Base-by-base conservation (phyloP, 2,113 vertebrate species). In the Pundamilia nyererei region DNA sequence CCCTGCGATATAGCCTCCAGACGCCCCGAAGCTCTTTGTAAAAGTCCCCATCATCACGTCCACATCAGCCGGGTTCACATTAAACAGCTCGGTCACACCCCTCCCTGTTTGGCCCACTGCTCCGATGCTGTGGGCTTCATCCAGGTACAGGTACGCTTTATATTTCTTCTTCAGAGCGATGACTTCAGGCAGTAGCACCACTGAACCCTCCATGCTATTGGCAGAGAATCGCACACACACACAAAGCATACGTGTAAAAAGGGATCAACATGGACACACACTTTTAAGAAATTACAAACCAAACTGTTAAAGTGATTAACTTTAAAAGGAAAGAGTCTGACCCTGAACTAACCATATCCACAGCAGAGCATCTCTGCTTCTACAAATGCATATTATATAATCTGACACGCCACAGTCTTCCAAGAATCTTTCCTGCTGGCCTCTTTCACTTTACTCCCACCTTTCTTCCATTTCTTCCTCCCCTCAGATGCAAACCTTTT, bases 41-140 rank as follows among this genome's bases (percentile, higher is more conserved):
- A 99, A 99, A 0, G 98, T 99, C 70, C 98, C 98, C 98, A 99
- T 99, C 92, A 97, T 84, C 3, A 99, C 96, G 0, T 99, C 98
- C 12, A 99, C 84, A 7, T 99, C 97, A 0, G 87, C 83, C 6
- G 97, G 97, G 83, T 96, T 96, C 89, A 98, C 92, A 7, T 96
- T 96, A 9, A 97, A 98, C 86, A 97, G 97, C 10, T 99, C 97
- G 5, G 97, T 96, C 80, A 98, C 96, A 9, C 98, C 98, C 70
- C 97, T 95, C 31, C 98, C 97, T 0, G 96, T 96, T 0, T 96
- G 83, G 2, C 98, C 98, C 89, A 98, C 93, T 0, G 97, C 96
- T 0, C 98, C 98, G 2, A 99, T 97, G 87, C 98, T 99, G 95
- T 99, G 98, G 31, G 98, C 98, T 95, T 99, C 98, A 1, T 99